These are phyloP conservation scores for Entelurus aequoreus DNA, from an alignment of 2,113 vertebrate species.

Conservation along the genomic window DNA sequence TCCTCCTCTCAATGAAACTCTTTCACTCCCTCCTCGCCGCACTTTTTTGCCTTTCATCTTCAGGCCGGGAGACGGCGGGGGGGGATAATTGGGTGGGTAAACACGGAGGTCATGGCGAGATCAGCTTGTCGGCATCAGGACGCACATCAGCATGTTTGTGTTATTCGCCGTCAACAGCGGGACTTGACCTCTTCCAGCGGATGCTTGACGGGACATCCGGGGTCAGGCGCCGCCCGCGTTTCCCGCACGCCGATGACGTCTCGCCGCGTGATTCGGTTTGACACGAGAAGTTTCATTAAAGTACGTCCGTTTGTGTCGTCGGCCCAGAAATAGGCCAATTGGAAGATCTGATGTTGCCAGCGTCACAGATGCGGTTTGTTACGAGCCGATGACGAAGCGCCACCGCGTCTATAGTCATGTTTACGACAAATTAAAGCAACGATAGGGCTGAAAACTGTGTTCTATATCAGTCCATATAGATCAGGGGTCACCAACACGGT, in stretches of 20 bases:
- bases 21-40: constrained; percentile 60
- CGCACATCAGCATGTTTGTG: constrained; percentile 59
- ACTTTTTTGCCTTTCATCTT: constrained; percentile 78
- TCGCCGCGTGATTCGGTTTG: constrained; percentile 48
- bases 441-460: too few relatives aligned
- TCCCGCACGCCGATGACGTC: constrained; percentile 25
- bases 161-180: constrained; percentile 41
- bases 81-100: constrained; percentile 76
- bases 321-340: constrained; percentile 55
- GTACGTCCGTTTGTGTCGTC: constrained; percentile 51
- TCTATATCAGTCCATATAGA: too few relatives aligned
- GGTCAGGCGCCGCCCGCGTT: constrained; percentile 34
- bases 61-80: constrained; percentile 52
- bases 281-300: constrained; percentile 47
- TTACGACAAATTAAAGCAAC: too few relatives aligned
- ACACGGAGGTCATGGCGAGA: constrained; percentile 66
- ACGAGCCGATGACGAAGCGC: constrained; percentile 36
- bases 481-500: too few relatives aligned
- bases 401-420: neutral
- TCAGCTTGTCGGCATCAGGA: constrained; percentile 57
- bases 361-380: constrained; percentile 57
- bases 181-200: constrained; percentile 60
- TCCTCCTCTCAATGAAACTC: constrained; percentile 73
- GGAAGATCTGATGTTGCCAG: constrained; percentile 55
- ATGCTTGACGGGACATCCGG: constrained; percentile 40